These are phyloP conservation scores for Aegotheles bennettii DNA, from an alignment of 2,113 vertebrate genomes.

Conservation along the genomic window DNA sequence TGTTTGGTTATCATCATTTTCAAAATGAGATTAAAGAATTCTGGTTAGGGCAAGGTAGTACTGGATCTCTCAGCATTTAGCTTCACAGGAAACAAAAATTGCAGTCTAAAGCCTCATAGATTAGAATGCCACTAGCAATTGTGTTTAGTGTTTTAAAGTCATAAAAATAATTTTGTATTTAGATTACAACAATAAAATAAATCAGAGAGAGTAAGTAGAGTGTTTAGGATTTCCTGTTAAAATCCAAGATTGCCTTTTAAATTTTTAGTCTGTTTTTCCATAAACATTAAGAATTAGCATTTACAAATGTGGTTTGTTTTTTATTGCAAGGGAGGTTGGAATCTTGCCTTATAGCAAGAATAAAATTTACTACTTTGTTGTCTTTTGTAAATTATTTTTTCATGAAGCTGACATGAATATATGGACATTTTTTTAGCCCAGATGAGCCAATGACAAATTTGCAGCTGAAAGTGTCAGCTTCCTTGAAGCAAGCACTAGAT, in stretches of 20 bases:
- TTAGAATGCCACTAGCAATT: not conserved
- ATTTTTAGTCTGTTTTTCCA: not conserved
- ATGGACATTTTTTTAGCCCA: constrained; percentile 71
- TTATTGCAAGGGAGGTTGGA: not conserved
- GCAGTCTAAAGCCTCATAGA: not conserved
- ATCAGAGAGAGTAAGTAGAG: too few species aligned
- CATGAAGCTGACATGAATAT: not conserved
- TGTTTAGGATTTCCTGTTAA: not conserved
- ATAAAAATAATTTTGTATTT: not conserved
- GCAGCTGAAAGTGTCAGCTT: constrained; percentile 89
- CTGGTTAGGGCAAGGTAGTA: not conserved
- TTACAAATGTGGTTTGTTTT: not conserved
- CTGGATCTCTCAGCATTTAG: not conserved
- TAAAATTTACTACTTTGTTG: not conserved
- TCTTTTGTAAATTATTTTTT: not conserved
- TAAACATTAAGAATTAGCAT: not conserved
- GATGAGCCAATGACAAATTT: constrained; percentile 88
- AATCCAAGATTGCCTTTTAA: not conserved
- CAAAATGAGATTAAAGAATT: not conserved
- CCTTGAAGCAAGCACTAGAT: constrained; percentile 91
- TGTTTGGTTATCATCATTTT: not conserved
- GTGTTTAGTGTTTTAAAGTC: not conserved
- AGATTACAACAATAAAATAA: too few species aligned
- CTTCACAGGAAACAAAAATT: not conserved
- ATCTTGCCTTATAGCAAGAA: not conserved